These are phyloP conservation scores for Poicephalus gulielmi DNA, from an alignment of 2,113 vertebrate species.

Conservation along the genomic window DNA sequence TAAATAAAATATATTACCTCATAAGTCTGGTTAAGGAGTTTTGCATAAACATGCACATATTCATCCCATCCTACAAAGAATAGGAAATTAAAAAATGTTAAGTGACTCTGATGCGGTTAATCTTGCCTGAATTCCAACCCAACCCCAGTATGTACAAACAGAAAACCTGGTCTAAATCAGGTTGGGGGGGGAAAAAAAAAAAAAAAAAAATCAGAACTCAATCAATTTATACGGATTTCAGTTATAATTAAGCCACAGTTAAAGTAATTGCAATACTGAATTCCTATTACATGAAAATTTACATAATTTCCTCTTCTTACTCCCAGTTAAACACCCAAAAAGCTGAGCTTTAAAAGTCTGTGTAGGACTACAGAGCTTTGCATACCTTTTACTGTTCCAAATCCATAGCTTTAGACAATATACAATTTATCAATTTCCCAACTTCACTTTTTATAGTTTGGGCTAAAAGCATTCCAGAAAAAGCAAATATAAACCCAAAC, in stretches of 20 bases:
- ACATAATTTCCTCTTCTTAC: background rate
- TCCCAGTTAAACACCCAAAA: background rate
- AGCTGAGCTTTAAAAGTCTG: background rate
- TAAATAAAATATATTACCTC: conserved; percentile 79
- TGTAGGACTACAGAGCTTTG: background rate
- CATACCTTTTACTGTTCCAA: background rate
- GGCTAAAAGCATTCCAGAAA: background rate
- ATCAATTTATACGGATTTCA: background rate
- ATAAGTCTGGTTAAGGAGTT: conserved; percentile 88
- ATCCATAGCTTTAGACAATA: background rate
- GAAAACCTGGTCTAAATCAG: background rate
- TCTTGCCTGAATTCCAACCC: background rate
- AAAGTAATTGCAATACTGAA: background rate
- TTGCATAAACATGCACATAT: conserved; percentile 98
- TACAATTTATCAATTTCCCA: background rate
- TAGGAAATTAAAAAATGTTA: conserved; percentile 14
- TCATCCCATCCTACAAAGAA: conserved; percentile 87
- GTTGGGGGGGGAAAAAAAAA: no score
- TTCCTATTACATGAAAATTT: background rate
- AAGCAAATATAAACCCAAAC: background rate
- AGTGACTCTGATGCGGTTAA: background rate
- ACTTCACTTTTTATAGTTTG: background rate
- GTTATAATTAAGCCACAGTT: background rate
- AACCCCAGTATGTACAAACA: background rate
- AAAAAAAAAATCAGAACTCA: background rate